Evolutionary conservation across 1,140 invertebrate genomes (phyloP).

Genomic region (Neodiprion lecontei): DNA sequence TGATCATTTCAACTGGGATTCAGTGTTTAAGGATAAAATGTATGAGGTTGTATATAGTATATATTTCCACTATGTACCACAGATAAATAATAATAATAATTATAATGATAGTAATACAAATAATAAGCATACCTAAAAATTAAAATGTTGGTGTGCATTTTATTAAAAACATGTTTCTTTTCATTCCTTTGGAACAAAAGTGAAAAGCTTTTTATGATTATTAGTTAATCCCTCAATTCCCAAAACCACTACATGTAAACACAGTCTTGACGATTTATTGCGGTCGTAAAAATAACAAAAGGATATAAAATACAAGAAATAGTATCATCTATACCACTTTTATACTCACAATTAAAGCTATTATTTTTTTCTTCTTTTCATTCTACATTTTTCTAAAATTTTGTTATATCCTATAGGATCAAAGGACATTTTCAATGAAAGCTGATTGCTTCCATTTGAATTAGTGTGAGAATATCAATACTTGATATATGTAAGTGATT

Average conservation of each 20-base stretch:
- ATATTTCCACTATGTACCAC: conserved; percentile 1
- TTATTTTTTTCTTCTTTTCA: no score
- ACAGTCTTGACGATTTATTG: conserved; percentile 25
- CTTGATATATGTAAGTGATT: no score
- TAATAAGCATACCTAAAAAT: background rate
- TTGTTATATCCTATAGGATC: background rate
- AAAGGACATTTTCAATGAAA: background rate
- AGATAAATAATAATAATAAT: background rate
- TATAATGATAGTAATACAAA: background rate
- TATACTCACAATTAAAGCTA: no score
- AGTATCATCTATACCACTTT: no score
- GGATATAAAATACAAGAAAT: background rate
- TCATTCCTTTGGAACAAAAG: background rate
- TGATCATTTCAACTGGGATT: conserved; percentile 4
- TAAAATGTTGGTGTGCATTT: background rate
- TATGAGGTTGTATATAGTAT: background rate
- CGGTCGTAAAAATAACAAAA: background rate
- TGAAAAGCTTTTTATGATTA: conserved; percentile 9
- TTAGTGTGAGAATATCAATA: no score
- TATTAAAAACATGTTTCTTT: background rate
- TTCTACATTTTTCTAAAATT: background rate
- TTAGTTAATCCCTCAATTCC: conserved; percentile 1
- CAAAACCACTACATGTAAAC: conserved; percentile 19
- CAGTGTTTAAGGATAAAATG: background rate
- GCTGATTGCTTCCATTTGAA: no score